Conservation (phyloP, 1,140 invertebrate species). For the Pseudomyrmex cubaensis region DNA sequence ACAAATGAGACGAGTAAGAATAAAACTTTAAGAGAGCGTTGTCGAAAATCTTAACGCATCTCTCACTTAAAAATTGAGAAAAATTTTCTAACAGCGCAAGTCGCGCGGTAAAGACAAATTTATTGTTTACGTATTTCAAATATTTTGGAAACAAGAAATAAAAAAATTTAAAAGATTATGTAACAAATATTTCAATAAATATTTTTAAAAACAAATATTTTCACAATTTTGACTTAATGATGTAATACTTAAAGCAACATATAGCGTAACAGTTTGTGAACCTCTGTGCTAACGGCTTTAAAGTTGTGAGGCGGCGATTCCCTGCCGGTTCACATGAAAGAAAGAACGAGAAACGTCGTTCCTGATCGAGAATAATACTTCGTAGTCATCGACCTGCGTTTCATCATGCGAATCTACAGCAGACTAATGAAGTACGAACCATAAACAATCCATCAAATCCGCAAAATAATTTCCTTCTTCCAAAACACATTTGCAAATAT, state of each 20-base stretch:
- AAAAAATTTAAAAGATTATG: no score
- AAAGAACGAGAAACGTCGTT: constrained; percentile 41
- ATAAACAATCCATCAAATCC: neutral
- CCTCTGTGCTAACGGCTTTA: constrained; percentile 58
- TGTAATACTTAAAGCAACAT: neutral
- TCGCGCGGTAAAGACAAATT: no score
- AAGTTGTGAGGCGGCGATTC: constrained; percentile 47
- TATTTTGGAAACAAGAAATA: no score
- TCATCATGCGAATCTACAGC: neutral
- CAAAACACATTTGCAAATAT: neutral
- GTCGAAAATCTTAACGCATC: neutral
- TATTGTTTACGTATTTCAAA: no score
- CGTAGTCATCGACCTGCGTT: constrained; percentile 47
- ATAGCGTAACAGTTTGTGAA: constrained; percentile 33
- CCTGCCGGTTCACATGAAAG: constrained; percentile 7
- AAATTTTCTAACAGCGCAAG: no score
- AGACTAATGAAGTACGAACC: constrained; percentile 11
- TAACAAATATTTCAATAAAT: no score
- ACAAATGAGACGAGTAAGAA: neutral
- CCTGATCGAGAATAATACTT: constrained; percentile 49
- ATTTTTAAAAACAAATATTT: neutral
- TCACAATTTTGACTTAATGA: neutral
- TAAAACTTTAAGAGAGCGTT: neutral
- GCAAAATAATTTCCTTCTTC: neutral
- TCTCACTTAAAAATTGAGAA: no score